Base-by-base conservation (phyloP, 2,888 invertebrate species). In the Hipparchia semele region DNA sequence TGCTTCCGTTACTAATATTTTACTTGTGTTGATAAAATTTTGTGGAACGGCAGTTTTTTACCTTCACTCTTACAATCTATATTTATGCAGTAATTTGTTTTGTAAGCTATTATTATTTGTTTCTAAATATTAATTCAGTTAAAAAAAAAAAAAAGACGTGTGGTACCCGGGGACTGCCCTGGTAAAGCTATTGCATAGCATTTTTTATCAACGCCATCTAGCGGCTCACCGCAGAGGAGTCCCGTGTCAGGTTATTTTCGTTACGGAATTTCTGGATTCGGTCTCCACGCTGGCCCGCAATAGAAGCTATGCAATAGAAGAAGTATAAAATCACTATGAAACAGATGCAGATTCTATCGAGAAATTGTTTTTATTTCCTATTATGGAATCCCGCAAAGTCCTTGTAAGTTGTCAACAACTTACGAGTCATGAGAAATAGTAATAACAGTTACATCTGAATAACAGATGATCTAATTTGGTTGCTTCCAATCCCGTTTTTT, bases 1-100 rank as follows among this genome's bases (percentile, higher is more conserved):
- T 73, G 61, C 72, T 74, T 76, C 72, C 74, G 73, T 68, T 65
- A 62, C 67, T 65, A 64, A 72, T 73, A 71, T 64, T 13, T 71
- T 64, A 68, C 54, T 53, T 54, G 8, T 59, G 58, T 59, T 46
- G 45, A 6, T 51, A 65, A 1, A 39, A 33, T 12, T 49, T 64
- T 64, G 49, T 23, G 45, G 8, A 13, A 53, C 45, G 54, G 39
- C 8, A 8, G 9, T 9, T 49, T 58, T 58, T 58, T 58, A 56
- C n/a, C 5, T 56, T 56, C 54, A 13, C n/a, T 13, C 56, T 56
- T 49, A n/a, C 49, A 49, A 6, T 56, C n/a, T 13, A 6, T 13
- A 56, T 56, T 7, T 56, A 56, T n/a, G 56, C 56, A 39, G 39
- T 39, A 4, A 5, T 2, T 39, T 39, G 39, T 39, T 39, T 39